Evolutionary conservation across 2,113 vertebrate genomes (phyloP), one percentile per base, ranked within the genome.

Genomic region (Orientallactaga bullata): DNA sequence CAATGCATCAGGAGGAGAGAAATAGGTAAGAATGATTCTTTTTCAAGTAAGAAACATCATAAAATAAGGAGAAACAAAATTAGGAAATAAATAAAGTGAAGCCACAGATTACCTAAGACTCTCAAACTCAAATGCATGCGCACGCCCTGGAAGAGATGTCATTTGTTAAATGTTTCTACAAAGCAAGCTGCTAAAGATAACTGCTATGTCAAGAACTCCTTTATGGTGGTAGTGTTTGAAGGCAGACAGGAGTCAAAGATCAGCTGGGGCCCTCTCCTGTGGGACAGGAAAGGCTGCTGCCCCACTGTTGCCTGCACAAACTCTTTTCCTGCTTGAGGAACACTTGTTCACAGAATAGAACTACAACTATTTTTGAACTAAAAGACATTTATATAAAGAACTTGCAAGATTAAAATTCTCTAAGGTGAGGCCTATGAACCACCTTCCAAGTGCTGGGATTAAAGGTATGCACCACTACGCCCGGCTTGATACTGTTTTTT

Each of bases 11-110:
- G 61, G 42, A 92, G 72, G 61, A 55, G 1, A 88, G 20, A 55
- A 87, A 87, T n/a, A 23, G 77, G 47, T 47, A 60, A 95, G n/a
- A 95, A 84, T 23, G 37, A 95, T 24, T 66, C 3, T 42, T 65
- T 55, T 76, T 84, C 55, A 71, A 84, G 7, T 18, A 83, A 47
- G 15, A 63, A 60, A 84, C 26, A 6, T 60, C 72, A 47, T 65
- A 87, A 85, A 26, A 47, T 65, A 87, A 85, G 30, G 18, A 90
- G 24, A 85, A 85, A 68, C 51, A 71, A 0, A 72, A 74, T 58
- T 1, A 3, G 83, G 76, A 89, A 61, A 18, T 35, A 84, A n/a
- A 80, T 69, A 66, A 61, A 78, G 42, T 32, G 20, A 92, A 76
- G 13, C 28, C 51, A 83, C 63, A 60, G 55, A 71, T 55, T 32